Base-by-base conservation (phyloP, 1,140 invertebrate species). In the Drosophila ambigua region DNA sequence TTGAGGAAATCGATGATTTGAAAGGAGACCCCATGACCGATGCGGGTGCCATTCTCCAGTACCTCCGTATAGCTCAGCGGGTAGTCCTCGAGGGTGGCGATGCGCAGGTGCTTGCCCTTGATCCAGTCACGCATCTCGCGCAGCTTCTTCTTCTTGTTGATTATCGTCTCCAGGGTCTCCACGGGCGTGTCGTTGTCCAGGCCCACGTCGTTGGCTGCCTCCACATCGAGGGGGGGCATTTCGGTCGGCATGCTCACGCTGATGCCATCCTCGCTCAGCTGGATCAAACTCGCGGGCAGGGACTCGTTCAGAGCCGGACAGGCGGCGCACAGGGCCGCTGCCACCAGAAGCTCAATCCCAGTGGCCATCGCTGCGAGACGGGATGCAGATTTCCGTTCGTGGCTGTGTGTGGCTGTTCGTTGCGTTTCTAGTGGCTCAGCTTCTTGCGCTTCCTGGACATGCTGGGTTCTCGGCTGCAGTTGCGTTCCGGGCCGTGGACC, bases 1-100 rank as follows among this genome's bases (percentile, higher is more conserved):
- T 93, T 92, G 1, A 97, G 91, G 15, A 96, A 93, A n/a, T 96
- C 89, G 0, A 97, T 89, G 31, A 97, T 91, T 39, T 95, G 92
- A 82, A 97, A 97, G 0, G 95, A 95, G 11, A 96, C 94, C 4
- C 96, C 96, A 6, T 75, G 91, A 0, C 95, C 96, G 0, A 93
- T 64, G 1, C 94, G 60, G 0, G 88, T 94, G 3, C 94, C 94
- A 90, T 95, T 94, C 16, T 80, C 88, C n/a, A 90, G 62, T 4
- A 89, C 28, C 16, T 91, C 79, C 0, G 93, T 92, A 78, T 93
- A 94, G 78, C 94, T 95, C 31, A 95, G 72, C 1, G 94, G 94
- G 55, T 93, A 93, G 90, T 95, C 94, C 94, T 95, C 82, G 0
- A 91, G 55, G 4, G 91, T 92, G 26, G 79, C 88, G 49, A 91